Percentiles rank a stretch among this genome's conserved stretches.
Evolutionary conservation across 1,140 invertebrate genomes (phyloP).

Genomic region (Drosophila littoralis): DNA sequence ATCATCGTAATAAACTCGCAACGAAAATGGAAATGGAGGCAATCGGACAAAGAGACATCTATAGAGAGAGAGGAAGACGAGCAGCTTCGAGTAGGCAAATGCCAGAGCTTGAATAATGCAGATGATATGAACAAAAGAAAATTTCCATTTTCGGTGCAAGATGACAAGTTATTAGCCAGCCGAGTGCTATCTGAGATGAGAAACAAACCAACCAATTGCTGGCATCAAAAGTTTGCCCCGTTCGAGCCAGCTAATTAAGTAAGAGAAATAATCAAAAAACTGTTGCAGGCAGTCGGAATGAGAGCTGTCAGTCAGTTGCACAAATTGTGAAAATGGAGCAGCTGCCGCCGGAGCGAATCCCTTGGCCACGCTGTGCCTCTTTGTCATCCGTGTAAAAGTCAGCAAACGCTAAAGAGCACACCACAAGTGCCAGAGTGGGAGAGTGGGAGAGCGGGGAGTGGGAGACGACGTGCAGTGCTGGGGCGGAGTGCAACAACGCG

Average conservation of each 20-base stretch:
- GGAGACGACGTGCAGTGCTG: not conserved
- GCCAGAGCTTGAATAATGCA: conserved; percentile 40
- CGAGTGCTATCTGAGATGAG: conserved; percentile 31
- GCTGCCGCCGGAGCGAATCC: conserved; percentile 50
- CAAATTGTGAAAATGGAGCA: conserved; percentile 67
- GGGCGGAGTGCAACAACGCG: conserved; percentile 1
- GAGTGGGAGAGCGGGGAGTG: not conserved
- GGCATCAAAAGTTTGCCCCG: conserved; percentile 32
- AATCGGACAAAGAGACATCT: conserved; percentile 29
- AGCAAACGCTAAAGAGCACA: conserved; percentile 80
- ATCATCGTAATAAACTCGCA: conserved; percentile 61
- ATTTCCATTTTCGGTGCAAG: conserved; percentile 60
- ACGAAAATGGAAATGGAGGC: conserved; percentile 61
- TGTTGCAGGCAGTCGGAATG: conserved; percentile 12
- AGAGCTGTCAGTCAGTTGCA: conserved; percentile 30
- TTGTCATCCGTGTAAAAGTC: conserved; percentile 60
- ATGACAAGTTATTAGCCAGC: conserved; percentile 73
- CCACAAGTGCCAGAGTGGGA: not conserved
- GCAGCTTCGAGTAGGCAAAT: conserved; percentile 68
- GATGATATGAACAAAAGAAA: conserved; percentile 53
- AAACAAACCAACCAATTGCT: conserved; percentile 22
- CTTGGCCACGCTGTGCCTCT: conserved; percentile 25
- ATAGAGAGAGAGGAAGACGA: conserved; percentile 32
- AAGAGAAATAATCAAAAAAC: conserved; percentile 62
- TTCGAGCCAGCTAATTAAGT: conserved; percentile 40